Base-by-base conservation (phyloP, 2,797 vertebrate species). In the Alosa sapidissima region DNA sequence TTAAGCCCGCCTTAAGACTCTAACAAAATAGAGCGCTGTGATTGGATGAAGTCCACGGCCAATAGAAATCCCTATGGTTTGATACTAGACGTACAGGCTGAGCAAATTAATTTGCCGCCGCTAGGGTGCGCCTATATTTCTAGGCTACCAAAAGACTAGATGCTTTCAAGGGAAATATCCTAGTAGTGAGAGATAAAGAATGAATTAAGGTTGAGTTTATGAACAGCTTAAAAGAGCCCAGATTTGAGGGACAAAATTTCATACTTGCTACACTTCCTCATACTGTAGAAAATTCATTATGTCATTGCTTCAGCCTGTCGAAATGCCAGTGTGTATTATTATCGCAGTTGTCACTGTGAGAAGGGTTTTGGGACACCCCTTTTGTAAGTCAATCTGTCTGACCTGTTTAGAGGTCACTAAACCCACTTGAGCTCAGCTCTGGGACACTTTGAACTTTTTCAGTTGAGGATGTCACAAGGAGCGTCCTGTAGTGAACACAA, bases 261-360 rank as follows among this genome's bases (percentile, higher is more conserved):
- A 9, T 51, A 51, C 13, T 16, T 0, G 2, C 19, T 52, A 52
- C 7, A 52, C 51, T 52, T 58, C 55, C 55, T 58, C 55, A 58
- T 55, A 14, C 13, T 54, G 2, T 0, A 58, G 21, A 19, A n/a
- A n/a, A n/a, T 58, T 58, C 3, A 58, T 58, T 3, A 58, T 1
- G 55, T 58, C 21, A n/a, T 21, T 11, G 33, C 24, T 11, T 28
- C n/a, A n/a, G 62, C 9, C 9, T 14, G 9, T 68, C 1, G n/a
- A 68, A 28, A 68, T 68, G 62, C 62, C 62, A 68, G 62, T 68
- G 62, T 68, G 62, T 68, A 68, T 33, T 68, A 33, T 13, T 68
- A 68, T 33, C 8, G 9, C 11, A 1, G 10, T 68, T 9, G 62
- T 13, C 24, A 68, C n/a, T 8, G 24, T 68, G 28, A 68, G 62